These are phyloP conservation scores for Venusia cambrica DNA, from an alignment of 2,888 invertebrate genomes.

Conservation along the genomic window DNA sequence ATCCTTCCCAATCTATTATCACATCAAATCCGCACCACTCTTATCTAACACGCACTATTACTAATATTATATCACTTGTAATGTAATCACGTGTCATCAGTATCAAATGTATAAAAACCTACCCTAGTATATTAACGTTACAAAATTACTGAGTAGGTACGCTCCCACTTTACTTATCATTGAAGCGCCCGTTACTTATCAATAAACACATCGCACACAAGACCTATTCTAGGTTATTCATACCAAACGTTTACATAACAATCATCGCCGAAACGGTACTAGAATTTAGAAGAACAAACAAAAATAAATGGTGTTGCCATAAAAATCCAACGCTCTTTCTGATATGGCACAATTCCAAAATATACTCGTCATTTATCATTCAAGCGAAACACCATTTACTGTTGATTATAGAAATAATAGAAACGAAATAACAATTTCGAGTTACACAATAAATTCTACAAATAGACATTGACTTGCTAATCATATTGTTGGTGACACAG, in stretches of 20 bases:
- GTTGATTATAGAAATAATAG: slow-evolving; percentile 40
- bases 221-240: slow-evolving; percentile 61
- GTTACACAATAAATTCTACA: slow-evolving; percentile 50
- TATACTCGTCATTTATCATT: slow-evolving; percentile 35
- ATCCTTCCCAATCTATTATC: slow-evolving; percentile 37
- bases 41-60: slow-evolving; percentile 67
- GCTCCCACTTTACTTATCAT: slow-evolving; percentile 67
- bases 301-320: slow-evolving; percentile 51
- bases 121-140: slow-evolving; percentile 65
- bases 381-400: slow-evolving; percentile 50
- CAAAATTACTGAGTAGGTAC: slow-evolving; percentile 68
- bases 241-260: slow-evolving; percentile 51
- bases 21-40: slow-evolving; percentile 75
- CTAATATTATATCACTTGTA: slow-evolving; percentile 74
- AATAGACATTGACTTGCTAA: slow-evolving; percentile 67
- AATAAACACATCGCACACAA: slow-evolving; percentile 75
- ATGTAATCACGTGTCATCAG: slow-evolving; percentile 79
- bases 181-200: slow-evolving; percentile 69
- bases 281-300: slow-evolving; percentile 36
- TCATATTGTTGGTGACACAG: slow-evolving; percentile 79
- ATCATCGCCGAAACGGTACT: slow-evolving; percentile 29
- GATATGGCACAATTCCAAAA: slow-evolving; percentile 66
- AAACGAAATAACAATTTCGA: slow-evolving; percentile 44
- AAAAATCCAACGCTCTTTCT: slow-evolving; percentile 38
- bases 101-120: slow-evolving; percentile 80